These are phyloP conservation scores for Meandrusa payeni DNA, from an alignment of 2,888 invertebrate genomes.

Conservation along the genomic window DNA sequence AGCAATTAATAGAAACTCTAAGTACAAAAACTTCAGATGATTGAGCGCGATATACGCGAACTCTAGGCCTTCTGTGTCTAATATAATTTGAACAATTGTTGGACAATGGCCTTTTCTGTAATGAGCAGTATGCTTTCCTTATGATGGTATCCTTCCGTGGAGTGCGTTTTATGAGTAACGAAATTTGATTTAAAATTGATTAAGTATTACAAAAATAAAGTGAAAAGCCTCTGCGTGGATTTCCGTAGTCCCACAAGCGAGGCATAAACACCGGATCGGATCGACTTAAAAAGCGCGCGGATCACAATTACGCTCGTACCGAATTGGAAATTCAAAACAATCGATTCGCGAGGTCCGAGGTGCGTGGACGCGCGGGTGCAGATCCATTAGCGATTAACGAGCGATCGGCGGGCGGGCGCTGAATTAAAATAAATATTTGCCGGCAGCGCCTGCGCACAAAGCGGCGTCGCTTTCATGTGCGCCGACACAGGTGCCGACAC, in stretches of 20 bases:
- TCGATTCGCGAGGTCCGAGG: conserved; percentile 34
- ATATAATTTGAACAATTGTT: too few relatives aligned
- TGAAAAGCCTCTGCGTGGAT: conserved; percentile 10
- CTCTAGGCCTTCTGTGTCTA: too few relatives aligned
- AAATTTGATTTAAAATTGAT: too few relatives aligned
- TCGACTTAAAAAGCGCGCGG: conserved; percentile 23
- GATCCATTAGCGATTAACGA: conserved; percentile 77
- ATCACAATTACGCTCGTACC: conserved; percentile 24
- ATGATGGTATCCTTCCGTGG: too few relatives aligned
- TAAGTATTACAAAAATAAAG: too few relatives aligned
- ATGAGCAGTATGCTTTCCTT: too few relatives aligned
- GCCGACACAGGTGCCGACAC: conserved; percentile 75
- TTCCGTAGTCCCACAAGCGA: conserved; percentile 20
- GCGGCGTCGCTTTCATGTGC: conserved; percentile 58
- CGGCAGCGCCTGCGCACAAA: conserved; percentile 64
- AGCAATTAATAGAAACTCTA: too few relatives aligned
- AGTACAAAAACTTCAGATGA: too few relatives aligned
- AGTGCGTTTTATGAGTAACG: too few relatives aligned
- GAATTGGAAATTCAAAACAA: conserved; percentile 32
- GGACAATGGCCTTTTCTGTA: too few relatives aligned
- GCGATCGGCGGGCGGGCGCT: conserved; percentile 66
- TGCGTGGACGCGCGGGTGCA: conserved; percentile 51
- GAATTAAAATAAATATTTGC: conserved; percentile 81
- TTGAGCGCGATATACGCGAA: too few relatives aligned
- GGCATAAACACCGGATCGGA: conserved; percentile 25